A percentile compares a stretch with the other conserved stretches of the same genome.
Evolutionary conservation across 2,888 invertebrate species (phyloP).

Genomic region (Dynastes grantii): DNA sequence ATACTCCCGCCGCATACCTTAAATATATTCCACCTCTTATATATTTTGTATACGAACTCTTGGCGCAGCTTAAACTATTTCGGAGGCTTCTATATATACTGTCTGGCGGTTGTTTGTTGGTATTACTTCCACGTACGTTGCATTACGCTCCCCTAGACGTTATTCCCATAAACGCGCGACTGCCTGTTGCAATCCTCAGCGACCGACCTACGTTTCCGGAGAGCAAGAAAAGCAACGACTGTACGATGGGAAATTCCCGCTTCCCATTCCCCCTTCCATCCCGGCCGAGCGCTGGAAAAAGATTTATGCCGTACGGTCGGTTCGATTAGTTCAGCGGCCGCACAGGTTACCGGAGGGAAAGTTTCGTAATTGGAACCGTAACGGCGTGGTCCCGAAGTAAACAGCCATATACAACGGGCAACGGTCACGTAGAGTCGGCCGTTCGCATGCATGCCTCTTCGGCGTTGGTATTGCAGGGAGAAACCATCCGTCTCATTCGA

Average conservation of each 20-base stretch:
- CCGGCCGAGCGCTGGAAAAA: slow-evolving; percentile 40
- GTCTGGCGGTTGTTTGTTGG: neutral
- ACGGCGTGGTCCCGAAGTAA: slow-evolving; percentile 55
- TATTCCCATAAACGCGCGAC: slow-evolving; percentile 1
- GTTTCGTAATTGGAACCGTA: slow-evolving; percentile 59
- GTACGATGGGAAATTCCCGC: slow-evolving; percentile 17
- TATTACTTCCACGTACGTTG: slow-evolving; percentile 30
- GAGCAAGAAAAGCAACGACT: neutral
- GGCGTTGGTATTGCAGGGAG: neutral
- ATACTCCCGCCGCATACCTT: too few relatives aligned
- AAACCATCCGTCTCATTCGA: too few relatives aligned
- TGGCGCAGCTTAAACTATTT: neutral
- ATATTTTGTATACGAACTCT: too few relatives aligned
- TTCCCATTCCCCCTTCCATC: slow-evolving; percentile 7
- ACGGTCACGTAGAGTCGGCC: slow-evolving; percentile 50
- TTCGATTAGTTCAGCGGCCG: slow-evolving; percentile 60
- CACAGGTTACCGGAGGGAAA: slow-evolving; percentile 55
- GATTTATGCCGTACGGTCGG: slow-evolving; percentile 57
- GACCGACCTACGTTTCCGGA: neutral
- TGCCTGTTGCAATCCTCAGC: slow-evolving; percentile 35
- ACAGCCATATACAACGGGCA: slow-evolving; percentile 55
- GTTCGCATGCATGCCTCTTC: slow-evolving; percentile 45
- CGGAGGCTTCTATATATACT: neutral
- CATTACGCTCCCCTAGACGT: slow-evolving; percentile 11
- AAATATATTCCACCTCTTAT: too few relatives aligned